Base-by-base conservation (phyloP, 2,113 vertebrate genomes). In the Anoplopoma fimbria region DNA sequence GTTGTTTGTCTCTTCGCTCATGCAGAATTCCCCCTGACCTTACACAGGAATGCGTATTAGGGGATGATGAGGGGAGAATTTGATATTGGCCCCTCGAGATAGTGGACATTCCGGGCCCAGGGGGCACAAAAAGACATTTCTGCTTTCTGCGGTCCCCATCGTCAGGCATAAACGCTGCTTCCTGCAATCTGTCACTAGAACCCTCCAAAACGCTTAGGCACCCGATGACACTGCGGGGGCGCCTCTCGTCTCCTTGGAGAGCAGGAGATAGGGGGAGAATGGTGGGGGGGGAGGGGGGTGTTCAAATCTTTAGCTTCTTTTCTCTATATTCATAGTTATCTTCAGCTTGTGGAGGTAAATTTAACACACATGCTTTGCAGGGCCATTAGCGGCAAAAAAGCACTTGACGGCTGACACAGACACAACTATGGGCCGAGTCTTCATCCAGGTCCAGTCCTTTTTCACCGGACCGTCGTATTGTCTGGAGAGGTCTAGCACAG, bases 141-240 rank as follows among this genome's bases (percentile, higher is more conserved):
- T 95, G 93, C 94, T 95, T 93, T 91, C 91, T 77, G 88, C 81
- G 88, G 93, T 91, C 91, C 92, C 90, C 92, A 77, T 95, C 89
- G 90, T 90, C 93, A 89, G 91, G 88, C 93, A 91, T 94, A 95
- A 95, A 90, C 65, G 61, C 93, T 93, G 91, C 93, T 96, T 96
- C 95, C 95, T 95, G 95, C 85, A 94, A 95, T 95, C 95, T 96
- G 94, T 96, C 95, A 95, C 94, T 95, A 93, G 87, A 93, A 93
- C 88, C 90, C 90, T 95, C 93, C 93, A 86, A 89, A 95, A 93
- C 88, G 92, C 94, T 95, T 94, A 93, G 85, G 88, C 85, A 92
- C 87, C 89, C 42, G 95, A 95, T 95, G 94, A 95, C 92, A 95
- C 92, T 73, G 85, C 73, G 75, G 88, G 88, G 92, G 93, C 90